Base-by-base conservation (phyloP, 2,797 vertebrate genomes). In the Coilia nasus region DNA sequence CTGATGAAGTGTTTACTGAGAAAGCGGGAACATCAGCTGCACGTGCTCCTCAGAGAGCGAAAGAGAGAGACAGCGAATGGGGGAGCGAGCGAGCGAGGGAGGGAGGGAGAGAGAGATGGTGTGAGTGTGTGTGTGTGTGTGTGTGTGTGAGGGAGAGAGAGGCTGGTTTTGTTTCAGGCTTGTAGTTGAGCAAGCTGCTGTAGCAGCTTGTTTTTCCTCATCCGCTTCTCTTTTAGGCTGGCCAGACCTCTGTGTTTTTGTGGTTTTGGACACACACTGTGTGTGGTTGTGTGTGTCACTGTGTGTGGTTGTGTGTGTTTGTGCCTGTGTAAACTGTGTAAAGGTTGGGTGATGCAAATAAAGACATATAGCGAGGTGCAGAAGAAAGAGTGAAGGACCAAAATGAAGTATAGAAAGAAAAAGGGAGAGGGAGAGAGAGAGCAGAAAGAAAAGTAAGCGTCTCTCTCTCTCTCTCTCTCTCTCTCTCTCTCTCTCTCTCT, bases 1-100 rank as follows among this genome's bases (percentile, higher is more conserved):
- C 95, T 94, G 95, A 96, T 96, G 95, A 95, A 90, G 93, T 94
- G 93, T 95, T 95, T 94, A 95, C 94, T 92, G 93, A 94, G 93
- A 94, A 90, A 87, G 91, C 67, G 15, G 91, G 90, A 92, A 92
- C 92, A 89, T 93, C 92, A 88, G 91, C 92, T 82, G 82, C 93
- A 91, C 90, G 85, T 91, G 90, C 92, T 92, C 85, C 67, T 75
- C 82, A 90, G 67, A 75, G 67, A 75, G 67, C 85, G 83, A 87
- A 87, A 88, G 89, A 75, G 28, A 35, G 67, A 41, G 67, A 19
- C 28, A 75, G 28, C 19, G n/a, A 23, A 21, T 10, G 59, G 2
- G n/a, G 11, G n/a, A 10, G n/a, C 28, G 23, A 28, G 62, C 23
- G 23, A 67, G 62, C 1, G 23, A 31, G 62, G 3, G 23, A 31